Evolutionary conservation across 2,797 vertebrate species (phyloP).

Genomic region (Aulostomus chinensis): DNA sequence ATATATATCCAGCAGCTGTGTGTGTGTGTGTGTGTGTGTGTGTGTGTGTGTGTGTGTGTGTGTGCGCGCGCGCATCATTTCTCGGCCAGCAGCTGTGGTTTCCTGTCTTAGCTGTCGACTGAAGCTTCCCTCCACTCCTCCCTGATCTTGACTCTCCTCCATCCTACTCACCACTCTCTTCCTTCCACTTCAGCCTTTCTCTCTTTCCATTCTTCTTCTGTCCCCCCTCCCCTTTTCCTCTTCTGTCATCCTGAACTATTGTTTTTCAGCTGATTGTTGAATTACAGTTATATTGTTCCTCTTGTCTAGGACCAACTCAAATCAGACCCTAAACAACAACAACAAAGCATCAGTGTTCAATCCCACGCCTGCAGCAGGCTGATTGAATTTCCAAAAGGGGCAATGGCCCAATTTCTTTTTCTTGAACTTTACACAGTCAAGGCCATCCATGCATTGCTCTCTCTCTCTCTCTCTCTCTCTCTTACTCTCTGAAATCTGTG

Average conservation of each 20-base stretch:
- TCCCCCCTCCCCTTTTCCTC: not conserved
- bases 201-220: conserved; percentile 4
- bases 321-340: not conserved
- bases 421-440: conserved; percentile 32
- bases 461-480: too few species aligned
- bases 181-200: conserved; percentile 6
- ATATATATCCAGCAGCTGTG: conserved; percentile 71
- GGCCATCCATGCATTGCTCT: conserved; percentile 11
- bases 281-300: conserved; percentile 2
- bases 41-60: too few species aligned
- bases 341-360: too few species aligned
- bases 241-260: not conserved
- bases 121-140: conserved; percentile 67
- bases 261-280: not conserved
- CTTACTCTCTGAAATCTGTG: not conserved
- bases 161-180: conserved; percentile 50
- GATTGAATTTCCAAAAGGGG: conserved; percentile 10
- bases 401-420: conserved; percentile 40
- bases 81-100: conserved; percentile 77
- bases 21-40: conserved; percentile 32
- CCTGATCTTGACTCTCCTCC: conserved; percentile 46
- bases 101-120: conserved; percentile 78
- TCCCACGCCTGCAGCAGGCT: too few species aligned
- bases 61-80: too few species aligned
- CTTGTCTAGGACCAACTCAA: not conserved